Base-by-base conservation (phyloP, 92 coral and sea anemone genomes). In the Palythoa grandis region DNA sequence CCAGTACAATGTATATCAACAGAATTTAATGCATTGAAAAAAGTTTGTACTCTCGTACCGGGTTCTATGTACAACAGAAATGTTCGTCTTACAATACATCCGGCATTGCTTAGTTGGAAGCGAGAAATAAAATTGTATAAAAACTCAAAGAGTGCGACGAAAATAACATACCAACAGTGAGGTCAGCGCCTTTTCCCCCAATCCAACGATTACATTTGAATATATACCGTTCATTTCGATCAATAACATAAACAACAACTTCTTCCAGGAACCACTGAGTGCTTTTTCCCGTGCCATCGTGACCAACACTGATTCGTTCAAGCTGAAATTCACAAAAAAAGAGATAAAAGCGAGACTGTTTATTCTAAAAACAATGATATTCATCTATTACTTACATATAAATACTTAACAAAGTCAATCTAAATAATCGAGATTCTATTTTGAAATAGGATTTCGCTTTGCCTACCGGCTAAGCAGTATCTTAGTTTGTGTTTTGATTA, bases 121-220 rank as follows among this genome's bases (percentile, higher is more conserved):
- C 7, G 7, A 25, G 15, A 35, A 74, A 35, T 14, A 3, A 56
- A 57, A 10, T 48, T 52, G 70, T 66, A 13, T 61, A 58, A 58
- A 13, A 16, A 58, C 4, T 16, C 19, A 16, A 63, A n/a, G 8
- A 63, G 20, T 43, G 7, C 50, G 50, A 8, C 11, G 23, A 63
- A n/a, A 8, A 19, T 3, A 19, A 11, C 95, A 83, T 83, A 94
- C 98, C 94, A 37, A 92, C 85, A 3, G 98, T 86, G 7, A 94
- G 89, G 60, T 94, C 92, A 15, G 93, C 87, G 77, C 92, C 90
- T 86, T 78, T 80, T 47, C 98, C 98, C 15, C 91, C 88, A 16
- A 94, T 88, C 98, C 98, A 94, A 66, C 92, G 95, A 76, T 94
- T 93, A 50, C 95, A 86, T 29, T 93, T 89, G 57, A 94, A 94